Evolutionary conservation across 2,113 vertebrate genomes (phyloP), one percentile per base, ranked within the genome.

Genomic region (Platysteira castanea): DNA sequence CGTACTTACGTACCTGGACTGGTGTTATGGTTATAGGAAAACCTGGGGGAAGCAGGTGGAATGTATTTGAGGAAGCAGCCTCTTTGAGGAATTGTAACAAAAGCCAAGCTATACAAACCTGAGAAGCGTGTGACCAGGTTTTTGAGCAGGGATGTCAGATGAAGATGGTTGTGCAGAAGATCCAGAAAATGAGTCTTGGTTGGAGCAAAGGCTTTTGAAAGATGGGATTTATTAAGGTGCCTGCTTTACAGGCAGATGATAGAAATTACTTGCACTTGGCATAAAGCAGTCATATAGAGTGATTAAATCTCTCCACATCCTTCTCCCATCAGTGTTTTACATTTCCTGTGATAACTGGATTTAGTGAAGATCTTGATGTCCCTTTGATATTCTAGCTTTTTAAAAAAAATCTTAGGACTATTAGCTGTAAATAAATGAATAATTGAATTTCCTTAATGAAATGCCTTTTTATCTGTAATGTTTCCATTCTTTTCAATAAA

Each of bases 1-100:
- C 5, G 1, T 15, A 3, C 13, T 46, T 49, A 1, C 2, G 7
- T 10, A 49, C 35, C 41, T 49, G 53, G 23, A 7, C 15, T 60
- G 2, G 1, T 44, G 46, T 33, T 53, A 9, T 1, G 16, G 15
- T 73, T 49, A 0, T 26, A 11, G 35, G 50, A 88, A 22, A 52
- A 47, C 26, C 23, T 52, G 21, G 7, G 30, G 28, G 15, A 68
- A 79, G 59, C 74, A 54, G 42, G 7, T 65, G 76, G 80, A 47
- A 57, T 53, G n/a, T 37, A 4, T 74, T 74, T 50, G 63, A 60
- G 41, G 70, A 79, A 24, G 20, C 2, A 16, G 26, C 24, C 31
- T 57, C 57, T 77, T 44, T 23, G 9, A 87, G 74, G 15, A 71
- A 8, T 18, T 61, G 0, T 50, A 57, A 23, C 46, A 68, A 60